A percentile compares a stretch with the other conserved stretches of the same genome.
Evolutionary conservation across 2,797 vertebrate genomes (phyloP).

Genomic region (Squalus acanthias): DNA sequence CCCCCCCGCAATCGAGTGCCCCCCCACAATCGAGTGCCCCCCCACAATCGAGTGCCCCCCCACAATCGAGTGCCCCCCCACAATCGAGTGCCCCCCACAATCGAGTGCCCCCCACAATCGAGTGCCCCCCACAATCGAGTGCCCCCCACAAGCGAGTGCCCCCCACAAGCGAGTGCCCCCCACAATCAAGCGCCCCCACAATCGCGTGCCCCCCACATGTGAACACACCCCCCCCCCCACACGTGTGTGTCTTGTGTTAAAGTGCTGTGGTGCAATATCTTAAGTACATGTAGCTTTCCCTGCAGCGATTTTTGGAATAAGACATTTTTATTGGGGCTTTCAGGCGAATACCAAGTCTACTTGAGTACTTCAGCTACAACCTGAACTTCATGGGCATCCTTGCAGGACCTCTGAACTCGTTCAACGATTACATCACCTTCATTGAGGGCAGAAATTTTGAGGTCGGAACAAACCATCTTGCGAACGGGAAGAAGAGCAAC

Average conservation of each 20-base stretch:
- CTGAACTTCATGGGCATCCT: constrained; percentile 45
- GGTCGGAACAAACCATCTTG: background rate
- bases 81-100: too few relatives aligned
- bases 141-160: too few relatives aligned
- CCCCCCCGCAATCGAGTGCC: too few relatives aligned
- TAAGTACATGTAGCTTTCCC: background rate
- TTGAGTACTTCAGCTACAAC: constrained; percentile 44
- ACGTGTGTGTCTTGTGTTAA: background rate
- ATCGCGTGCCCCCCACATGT: too few relatives aligned
- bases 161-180: background rate
- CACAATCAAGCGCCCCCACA: too few relatives aligned
- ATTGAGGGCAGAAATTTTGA: constrained; percentile 42
- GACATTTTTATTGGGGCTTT: background rate
- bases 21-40: too few relatives aligned
- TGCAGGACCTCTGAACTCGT: constrained; percentile 44
- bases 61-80: too few relatives aligned
- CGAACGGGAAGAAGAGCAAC: background rate
- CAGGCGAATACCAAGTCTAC: constrained; percentile 40
- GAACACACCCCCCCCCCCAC: too few relatives aligned
- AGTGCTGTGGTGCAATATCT: background rate
- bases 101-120: too few relatives aligned
- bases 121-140: too few relatives aligned
- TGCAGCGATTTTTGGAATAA: background rate
- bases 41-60: too few relatives aligned
- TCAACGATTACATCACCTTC: constrained; percentile 44